Evolutionary conservation across 2,113 vertebrate species (phyloP).

Genomic region (Passer montanus): DNA sequence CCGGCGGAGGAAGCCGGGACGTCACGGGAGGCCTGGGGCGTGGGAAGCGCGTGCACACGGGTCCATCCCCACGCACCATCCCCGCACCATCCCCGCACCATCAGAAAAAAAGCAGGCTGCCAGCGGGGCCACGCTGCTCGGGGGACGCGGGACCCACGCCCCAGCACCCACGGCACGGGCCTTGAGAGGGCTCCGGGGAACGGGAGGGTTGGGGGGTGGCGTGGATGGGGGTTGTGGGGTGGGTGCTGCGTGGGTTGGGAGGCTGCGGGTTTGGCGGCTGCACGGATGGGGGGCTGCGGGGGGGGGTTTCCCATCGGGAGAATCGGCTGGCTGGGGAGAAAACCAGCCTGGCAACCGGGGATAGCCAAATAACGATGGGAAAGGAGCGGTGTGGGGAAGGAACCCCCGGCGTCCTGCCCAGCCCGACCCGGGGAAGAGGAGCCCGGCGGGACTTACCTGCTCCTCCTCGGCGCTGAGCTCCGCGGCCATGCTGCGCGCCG

Average conservation of each 20-base stretch:
- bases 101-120: background rate
- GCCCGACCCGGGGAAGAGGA: background rate
- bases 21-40: slow-evolving; percentile 50
- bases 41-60: slow-evolving; percentile 50
- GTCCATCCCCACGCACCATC: background rate
- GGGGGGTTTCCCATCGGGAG: background rate
- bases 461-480: slow-evolving; percentile 79
- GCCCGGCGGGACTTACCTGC: slow-evolving; percentile 65
- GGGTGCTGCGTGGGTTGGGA: background rate
- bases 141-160: background rate
- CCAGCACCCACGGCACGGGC: background rate
- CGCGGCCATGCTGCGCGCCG: slow-evolving; percentile 64
- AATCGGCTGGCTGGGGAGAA: background rate
- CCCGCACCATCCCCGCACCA: background rate
- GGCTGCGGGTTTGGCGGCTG: background rate
- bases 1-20: slow-evolving; percentile 53
- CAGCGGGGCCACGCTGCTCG: background rate
- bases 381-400: background rate
- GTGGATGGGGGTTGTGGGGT: background rate
- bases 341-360: background rate
- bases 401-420: background rate
- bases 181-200: background rate
- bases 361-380: background rate
- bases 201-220: background rate
- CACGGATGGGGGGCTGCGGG: background rate